Conservation (phyloP, 1,140 invertebrate species). For the Oryctes rhinoceros region DNA sequence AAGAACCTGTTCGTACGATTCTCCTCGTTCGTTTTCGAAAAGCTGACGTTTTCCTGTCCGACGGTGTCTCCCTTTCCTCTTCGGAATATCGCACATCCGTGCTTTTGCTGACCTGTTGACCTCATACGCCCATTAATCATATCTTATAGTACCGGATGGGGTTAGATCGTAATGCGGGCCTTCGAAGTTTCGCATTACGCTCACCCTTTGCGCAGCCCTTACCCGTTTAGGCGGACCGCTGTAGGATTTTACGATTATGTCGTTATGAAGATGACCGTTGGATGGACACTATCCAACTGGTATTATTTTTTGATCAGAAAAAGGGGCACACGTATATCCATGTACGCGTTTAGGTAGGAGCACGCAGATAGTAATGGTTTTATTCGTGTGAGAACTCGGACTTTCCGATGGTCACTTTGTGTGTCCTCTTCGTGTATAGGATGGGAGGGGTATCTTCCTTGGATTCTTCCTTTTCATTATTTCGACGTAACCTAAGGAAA, state of each 20-base stretch:
- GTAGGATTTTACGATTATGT: slow-evolving; percentile 39
- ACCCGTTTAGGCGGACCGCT: not conserved
- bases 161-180: slow-evolving; percentile 11
- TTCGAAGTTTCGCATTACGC: not conserved
- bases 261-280: slow-evolving; percentile 40
- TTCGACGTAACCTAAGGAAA: slow-evolving; percentile 10
- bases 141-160: slow-evolving; percentile 25
- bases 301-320: slow-evolving; percentile 36
- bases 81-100: slow-evolving; percentile 31
- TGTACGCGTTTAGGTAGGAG: not conserved
- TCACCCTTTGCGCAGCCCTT: not conserved
- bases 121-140: slow-evolving; percentile 40
- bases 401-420: slow-evolving; percentile 37
- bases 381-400: slow-evolving; percentile 32
- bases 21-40: slow-evolving; percentile 16
- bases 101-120: slow-evolving; percentile 37
- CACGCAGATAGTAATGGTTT: not conserved
- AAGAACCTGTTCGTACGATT: slow-evolving; percentile 24
- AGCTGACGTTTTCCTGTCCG: slow-evolving; percentile 34
- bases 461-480: slow-evolving; percentile 11
- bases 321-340: not conserved
- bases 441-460: not conserved
- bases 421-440: not conserved
- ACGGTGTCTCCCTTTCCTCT: slow-evolving; percentile 28
- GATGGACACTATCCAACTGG: slow-evolving; percentile 37